Evolutionary conservation across 2,113 vertebrate species (phyloP), one percentile per base, ranked within the genome.

Genomic region (Malurus alboscapulatus): DNA sequence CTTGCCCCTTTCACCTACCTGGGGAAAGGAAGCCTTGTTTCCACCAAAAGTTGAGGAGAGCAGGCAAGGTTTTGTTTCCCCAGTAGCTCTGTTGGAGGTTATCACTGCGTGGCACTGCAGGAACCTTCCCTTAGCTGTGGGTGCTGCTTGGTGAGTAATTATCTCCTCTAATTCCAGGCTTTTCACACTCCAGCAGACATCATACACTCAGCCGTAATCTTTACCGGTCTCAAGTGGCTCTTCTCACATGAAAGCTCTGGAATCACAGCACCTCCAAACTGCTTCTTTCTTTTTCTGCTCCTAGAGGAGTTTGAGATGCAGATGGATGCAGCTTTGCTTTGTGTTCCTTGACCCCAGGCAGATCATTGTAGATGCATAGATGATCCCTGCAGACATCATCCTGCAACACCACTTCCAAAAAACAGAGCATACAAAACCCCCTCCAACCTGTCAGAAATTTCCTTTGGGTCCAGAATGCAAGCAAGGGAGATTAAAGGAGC

Each of bases 291-390:
- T 59, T 17, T 88, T 53, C 44, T 82, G 1, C 15, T 89, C 48
- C 44, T 47, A 32, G 45, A 78, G 40, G 68, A 76, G 40, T 89
- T 9, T 65, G 30, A 82, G 74, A 45, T 34, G 27, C 14, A 45
- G 36, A 13, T 0, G 0, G 30, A 67, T 4, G 12, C 74, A 71
- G 21, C 4, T 1, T 58, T 57, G 7, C 36, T 63, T 72, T 59
- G 11, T 68, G 45, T 4, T 75, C 36, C 54, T 34, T 40, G 44
- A 71, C 8, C 14, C 17, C 7, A 32, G 27, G n/a, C 18, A 71
- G 44, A 63, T 18, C 21, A 3, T 1, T 47, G 40, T 18, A 78
- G 53, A 51, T 24, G 9, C 3, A 30, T 2, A 83, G 27, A 67
- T 54, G 42, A 38, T 32, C 16, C 91, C 59, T 62, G 47, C 62